phyloP scores from a whole-genome alignment of 1,140 invertebrate species.

The Tetramorium parvispinum region DNA sequence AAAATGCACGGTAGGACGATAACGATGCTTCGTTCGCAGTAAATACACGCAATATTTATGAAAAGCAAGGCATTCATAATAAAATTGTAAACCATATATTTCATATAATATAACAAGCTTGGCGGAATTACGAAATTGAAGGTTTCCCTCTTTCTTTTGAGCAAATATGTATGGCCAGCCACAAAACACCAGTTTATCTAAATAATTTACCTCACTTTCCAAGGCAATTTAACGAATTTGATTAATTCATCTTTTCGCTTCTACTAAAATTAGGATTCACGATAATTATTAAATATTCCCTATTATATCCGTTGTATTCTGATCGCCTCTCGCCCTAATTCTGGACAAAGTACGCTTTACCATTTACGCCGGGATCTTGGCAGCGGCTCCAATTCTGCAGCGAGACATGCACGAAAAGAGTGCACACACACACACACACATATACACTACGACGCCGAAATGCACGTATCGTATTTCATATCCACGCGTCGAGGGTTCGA shows the following conservation, averaged over 20 bases:
- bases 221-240: neutral
- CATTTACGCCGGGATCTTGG: constrained; percentile 34
- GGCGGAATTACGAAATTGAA: neutral
- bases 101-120: neutral
- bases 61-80: neutral
- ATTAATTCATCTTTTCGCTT: neutral
- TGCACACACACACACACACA: neutral
- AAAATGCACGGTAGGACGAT: neutral
- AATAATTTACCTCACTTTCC: neutral
- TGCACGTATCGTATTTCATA: neutral
- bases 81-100: constrained; percentile 21
- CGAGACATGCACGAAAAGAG: constrained; percentile 10
- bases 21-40: neutral
- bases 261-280: neutral
- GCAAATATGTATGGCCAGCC: neutral
- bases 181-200: neutral
- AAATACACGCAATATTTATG: constrained; percentile 6
- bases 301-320: neutral
- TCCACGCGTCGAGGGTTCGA: constrained; percentile 12
- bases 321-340: constrained; percentile 5
- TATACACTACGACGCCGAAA: neutral
- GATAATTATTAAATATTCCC: neutral
- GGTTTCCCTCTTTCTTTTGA: neutral
- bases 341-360: neutral
- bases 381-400: constrained; percentile 13